Base-by-base conservation (phyloP, 2,797 vertebrate genomes). In the Astyanax mexicanus region DNA sequence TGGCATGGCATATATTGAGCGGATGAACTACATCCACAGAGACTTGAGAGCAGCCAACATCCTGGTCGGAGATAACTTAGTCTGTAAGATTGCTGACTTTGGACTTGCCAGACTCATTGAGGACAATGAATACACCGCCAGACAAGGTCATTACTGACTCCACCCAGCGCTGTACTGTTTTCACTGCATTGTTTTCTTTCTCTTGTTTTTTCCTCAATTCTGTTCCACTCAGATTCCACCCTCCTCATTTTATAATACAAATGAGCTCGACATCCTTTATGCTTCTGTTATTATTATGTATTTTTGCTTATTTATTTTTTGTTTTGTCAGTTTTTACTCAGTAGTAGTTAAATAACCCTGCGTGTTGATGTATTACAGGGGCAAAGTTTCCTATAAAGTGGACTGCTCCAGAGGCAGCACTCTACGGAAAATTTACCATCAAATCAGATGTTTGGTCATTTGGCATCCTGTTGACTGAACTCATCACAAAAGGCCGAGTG, bases 381-480 rank as follows among this genome's bases (percentile, higher is more conserved):
- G 94, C 96, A 60, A 99, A 99, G 90, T 99, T 99, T 81, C 98
- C 98, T 61, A 99, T 99, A 89, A 99, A 98, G 88, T 99, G 98
- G 98, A 98, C 97, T 0, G 97, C 98, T 32, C 98, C 97, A 0
- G 98, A 99, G 88, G 98, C 98, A 0, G 98, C 97, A 0, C 93
- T 99, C 35, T 98, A 93, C 5, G 95, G 97, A 76, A 96, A 88
- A 86, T 99, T 99, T 85, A 98, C 96, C 89, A 96, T 99, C 91
- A 99, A 99, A 87, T 98, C 97, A 0, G 98, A 99, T 0, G 96
- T 99, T 37, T 99, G 98, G 98, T 98, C 97, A 81, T 99, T 98
- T 0, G 97, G 98, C 75, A 96, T 98, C 87, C 92, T 99, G 27
- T 90, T 99, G 72, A 98, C 96, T 0, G 98, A 99, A 84, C 94